Evolutionary conservation across 2,888 invertebrate species (phyloP), one percentile per base, ranked within the genome.

Genomic region (Drosophila fungiperda): DNA sequence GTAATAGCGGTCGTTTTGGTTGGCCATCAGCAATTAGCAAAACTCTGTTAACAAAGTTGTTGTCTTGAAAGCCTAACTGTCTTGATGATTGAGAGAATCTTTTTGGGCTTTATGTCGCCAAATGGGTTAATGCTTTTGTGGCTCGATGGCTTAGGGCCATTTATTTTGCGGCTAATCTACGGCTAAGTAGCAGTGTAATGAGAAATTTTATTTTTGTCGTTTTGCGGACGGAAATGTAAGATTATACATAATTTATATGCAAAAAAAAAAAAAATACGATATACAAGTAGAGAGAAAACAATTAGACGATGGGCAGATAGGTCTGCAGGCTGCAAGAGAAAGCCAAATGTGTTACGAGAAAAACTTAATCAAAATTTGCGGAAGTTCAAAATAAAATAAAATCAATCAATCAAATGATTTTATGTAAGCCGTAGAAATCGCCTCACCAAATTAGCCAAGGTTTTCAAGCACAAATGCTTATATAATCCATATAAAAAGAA

Each of bases 1-100:
- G 65, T 50, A 58, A 67, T 73, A 83, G 69, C 87, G 81, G 87
- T 57, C 60, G 20, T 32, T 32, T 68, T n/a, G 0, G 58, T 76
- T 83, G 67, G 76, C 59, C 59, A 42, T 58, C n/a, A 55, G 84
- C 89, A 85, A 85, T 85, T 90, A 90, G 87, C 87, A 87, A 73
- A 66, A 74, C 64, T 48, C 71, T 70, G 80, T 72, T 80, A 85
- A 85, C 90, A 79, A 76, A 66, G 53, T 59, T 63, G 66, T 38
- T 60, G 78, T 12, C 38, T 15, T 38, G 5, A 52, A 67, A 48
- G 49, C 40, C 64, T 89, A 89, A 87, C 86, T 78, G 86, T 87
- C 64, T 26, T 64, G 53, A 62, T 88, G 32, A 68, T 26, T 58
- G 55, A 38, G 49, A 38, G 48, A 50, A 77, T 70, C 57, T 48